Evolutionary conservation across 2,113 vertebrate species (phyloP).

Genomic region (Notarius lentiginosus): DNA sequence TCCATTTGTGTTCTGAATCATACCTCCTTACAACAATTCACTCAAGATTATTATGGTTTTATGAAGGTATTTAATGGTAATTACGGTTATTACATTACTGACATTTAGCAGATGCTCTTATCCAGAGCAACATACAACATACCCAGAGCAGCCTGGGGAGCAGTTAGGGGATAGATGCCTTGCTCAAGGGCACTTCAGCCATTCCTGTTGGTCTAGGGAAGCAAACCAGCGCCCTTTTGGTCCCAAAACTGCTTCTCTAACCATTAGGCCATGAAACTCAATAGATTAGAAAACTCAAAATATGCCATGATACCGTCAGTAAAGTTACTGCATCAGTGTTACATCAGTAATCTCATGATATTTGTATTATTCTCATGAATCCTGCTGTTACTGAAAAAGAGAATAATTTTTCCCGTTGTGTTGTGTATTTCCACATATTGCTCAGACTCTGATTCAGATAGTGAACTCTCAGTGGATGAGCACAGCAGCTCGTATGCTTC

Average conservation of each 20-base stretch:
- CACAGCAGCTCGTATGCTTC: constrained; percentile 85
- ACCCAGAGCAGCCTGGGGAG: too few relatives aligned
- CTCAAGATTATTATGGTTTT: too few relatives aligned
- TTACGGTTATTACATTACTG: not conserved
- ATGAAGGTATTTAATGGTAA: not conserved
- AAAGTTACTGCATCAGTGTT: not conserved
- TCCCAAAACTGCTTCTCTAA: too few relatives aligned
- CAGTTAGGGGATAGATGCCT: too few relatives aligned
- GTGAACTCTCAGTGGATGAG: constrained; percentile 81
- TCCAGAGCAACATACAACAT: too few relatives aligned
- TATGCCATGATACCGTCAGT: not conserved
- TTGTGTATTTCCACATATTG: constrained; percentile 13
- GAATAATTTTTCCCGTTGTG: not conserved
- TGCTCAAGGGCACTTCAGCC: too few relatives aligned
- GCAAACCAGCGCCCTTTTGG: too few relatives aligned
- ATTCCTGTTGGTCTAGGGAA: too few relatives aligned
- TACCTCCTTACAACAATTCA: not conserved
- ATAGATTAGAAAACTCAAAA: too few relatives aligned
- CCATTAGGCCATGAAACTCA: too few relatives aligned
- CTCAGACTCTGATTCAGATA: constrained; percentile 84
- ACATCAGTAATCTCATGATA: not conserved
- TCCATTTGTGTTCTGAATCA: not conserved
- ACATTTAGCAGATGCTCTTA: too few relatives aligned
- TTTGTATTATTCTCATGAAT: not conserved
- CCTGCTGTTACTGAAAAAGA: not conserved